These are phyloP conservation scores for Channa argus DNA, from an alignment of 2,113 vertebrate genomes.

Conservation along the genomic window DNA sequence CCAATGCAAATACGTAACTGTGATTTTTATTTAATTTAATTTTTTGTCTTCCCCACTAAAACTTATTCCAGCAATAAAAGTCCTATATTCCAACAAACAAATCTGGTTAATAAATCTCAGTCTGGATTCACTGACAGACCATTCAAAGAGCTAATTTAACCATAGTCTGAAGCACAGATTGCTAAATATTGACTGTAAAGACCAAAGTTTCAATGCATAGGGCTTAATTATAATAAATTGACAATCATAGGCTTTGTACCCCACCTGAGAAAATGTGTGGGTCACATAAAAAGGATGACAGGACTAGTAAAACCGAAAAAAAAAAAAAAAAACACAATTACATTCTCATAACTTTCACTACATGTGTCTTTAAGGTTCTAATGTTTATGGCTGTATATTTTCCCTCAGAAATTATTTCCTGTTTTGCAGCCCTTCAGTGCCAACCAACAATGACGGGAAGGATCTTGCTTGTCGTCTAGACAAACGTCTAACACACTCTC, in stretches of 20 bases:
- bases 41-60: no score
- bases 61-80: background rate
- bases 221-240: background rate
- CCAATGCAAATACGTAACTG: slow-evolving; percentile 2
- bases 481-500: slow-evolving; percentile 57
- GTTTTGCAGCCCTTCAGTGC: slow-evolving; percentile 75
- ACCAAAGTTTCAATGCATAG: background rate
- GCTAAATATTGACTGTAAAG: background rate
- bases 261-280: background rate
- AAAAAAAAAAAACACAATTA: background rate
- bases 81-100: background rate
- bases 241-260: background rate
- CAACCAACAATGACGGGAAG: slow-evolving; percentile 79
- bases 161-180: background rate
- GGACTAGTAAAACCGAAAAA: no score
- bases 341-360: background rate
- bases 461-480: slow-evolving; percentile 76
- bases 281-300: background rate
- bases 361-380: slow-evolving; percentile 34
- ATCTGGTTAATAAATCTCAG: background rate
- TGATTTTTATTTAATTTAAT: no score
- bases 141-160: no score
- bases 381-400: slow-evolving; percentile 39
- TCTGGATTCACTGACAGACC: no score
- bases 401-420: slow-evolving; percentile 69